These are phyloP conservation scores for Aphelocoma coerulescens DNA, from an alignment of 2,113 vertebrate genomes.

Conservation along the genomic window DNA sequence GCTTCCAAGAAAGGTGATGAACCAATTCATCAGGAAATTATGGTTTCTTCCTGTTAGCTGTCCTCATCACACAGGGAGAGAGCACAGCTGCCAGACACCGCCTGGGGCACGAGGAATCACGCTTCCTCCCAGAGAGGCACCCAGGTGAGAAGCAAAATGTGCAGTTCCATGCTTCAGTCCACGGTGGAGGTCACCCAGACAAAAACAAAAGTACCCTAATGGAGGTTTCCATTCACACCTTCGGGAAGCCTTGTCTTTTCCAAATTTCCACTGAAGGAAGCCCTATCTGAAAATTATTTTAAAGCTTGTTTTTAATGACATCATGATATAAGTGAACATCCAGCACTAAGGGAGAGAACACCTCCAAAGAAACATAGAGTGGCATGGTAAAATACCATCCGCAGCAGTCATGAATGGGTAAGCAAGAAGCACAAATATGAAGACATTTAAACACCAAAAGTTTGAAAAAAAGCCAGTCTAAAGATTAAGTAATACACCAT, in stretches of 20 bases:
- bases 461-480: background rate
- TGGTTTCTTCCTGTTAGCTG: background rate
- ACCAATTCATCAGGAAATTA: background rate
- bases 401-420: background rate
- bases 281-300: background rate
- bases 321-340: fast-evolving
- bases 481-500: background rate
- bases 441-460: background rate
- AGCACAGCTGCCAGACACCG: background rate
- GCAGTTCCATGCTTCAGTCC: background rate
- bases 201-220: background rate
- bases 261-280: background rate
- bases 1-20: background rate
- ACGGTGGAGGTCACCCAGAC: background rate
- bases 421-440: background rate
- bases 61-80: background rate
- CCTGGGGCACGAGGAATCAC: fast-evolving
- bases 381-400: background rate
- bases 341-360: fast-evolving
- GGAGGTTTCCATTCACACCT: background rate
- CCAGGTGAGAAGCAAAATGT: background rate
- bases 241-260: background rate
- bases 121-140: background rate
- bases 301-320: background rate
- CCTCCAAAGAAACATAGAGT: fast-evolving